A percentile compares a stretch with the other conserved stretches of the same genome.
These are phyloP conservation scores for Oncorhynchus nerka DNA, from an alignment of 2,113 vertebrate species.

Conservation along the genomic window DNA sequence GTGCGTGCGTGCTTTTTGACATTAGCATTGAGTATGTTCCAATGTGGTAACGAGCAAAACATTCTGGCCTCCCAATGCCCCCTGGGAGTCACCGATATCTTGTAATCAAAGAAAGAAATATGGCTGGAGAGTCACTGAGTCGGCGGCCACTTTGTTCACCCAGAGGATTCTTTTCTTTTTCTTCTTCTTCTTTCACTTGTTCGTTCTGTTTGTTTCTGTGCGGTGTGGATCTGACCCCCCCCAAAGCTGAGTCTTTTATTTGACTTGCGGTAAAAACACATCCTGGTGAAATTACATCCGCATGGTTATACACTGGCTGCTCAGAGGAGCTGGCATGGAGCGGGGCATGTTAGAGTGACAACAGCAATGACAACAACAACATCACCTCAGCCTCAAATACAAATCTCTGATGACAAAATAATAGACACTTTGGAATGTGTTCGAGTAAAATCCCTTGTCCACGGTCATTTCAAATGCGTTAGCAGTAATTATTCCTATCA, in stretches of 20 bases:
- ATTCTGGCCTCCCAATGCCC: slow-evolving; percentile 63
- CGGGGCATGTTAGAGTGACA: slow-evolving; percentile 48
- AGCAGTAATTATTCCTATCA: not conserved
- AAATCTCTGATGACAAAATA: not conserved
- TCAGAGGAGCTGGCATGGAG: slow-evolving; percentile 51
- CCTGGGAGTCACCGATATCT: slow-evolving; percentile 68
- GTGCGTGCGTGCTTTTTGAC: not conserved
- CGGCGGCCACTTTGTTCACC: slow-evolving; percentile 30
- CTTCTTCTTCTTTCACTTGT: slow-evolving; percentile 53
- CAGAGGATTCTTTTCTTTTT: slow-evolving; percentile 41
- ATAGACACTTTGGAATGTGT: not conserved
- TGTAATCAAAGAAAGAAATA: slow-evolving; percentile 67
- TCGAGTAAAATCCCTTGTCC: not conserved
- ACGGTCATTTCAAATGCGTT: not conserved
- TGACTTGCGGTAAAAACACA: slow-evolving; percentile 67
- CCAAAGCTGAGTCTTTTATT: slow-evolving; percentile 71
- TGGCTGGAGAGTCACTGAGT: slow-evolving; percentile 55
- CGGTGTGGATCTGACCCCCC: slow-evolving; percentile 57
- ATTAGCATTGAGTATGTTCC: slow-evolving; percentile 57
- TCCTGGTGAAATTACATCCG: slow-evolving; percentile 75
- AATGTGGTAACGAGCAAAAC: slow-evolving; percentile 48
- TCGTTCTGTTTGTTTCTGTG: slow-evolving; percentile 67
- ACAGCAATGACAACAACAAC: slow-evolving; percentile 48
- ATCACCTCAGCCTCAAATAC: not conserved
- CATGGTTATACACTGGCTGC: slow-evolving; percentile 59